phyloP scores from a whole-genome alignment of 1,140 invertebrate genomes.

The Phthorimaea operculella region DNA sequence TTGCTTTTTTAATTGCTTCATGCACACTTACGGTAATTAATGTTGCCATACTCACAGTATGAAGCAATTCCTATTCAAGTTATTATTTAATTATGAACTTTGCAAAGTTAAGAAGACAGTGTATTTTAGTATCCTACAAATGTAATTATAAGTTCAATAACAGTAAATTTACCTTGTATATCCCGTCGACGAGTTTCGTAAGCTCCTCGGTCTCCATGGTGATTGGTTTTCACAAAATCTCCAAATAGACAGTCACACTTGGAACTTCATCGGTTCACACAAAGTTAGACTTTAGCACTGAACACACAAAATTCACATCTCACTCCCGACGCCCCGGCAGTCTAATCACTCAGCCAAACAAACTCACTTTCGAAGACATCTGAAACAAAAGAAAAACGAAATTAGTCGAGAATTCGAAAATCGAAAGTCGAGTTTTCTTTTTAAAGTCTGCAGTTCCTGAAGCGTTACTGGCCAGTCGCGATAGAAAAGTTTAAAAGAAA shows the following conservation, averaged over 20 bases:
- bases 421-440: neutral
- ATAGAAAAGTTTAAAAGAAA: slow-evolving; percentile 9
- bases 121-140: too few species aligned
- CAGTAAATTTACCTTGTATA: slow-evolving; percentile 79
- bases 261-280: slow-evolving; percentile 56
- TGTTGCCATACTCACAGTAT: too few species aligned
- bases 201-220: slow-evolving; percentile 88
- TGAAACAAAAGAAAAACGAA: slow-evolving; percentile 50
- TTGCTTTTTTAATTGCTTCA: too few species aligned
- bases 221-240: slow-evolving; percentile 36
- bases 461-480: slow-evolving; percentile 1
- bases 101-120: too few species aligned
- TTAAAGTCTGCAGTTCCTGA: neutral
- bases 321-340: slow-evolving; percentile 29
- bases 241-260: slow-evolving; percentile 43
- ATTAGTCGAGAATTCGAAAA: neutral
- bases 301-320: slow-evolving; percentile 61
- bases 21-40: too few species aligned
- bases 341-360: slow-evolving; percentile 41
- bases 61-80: too few species aligned
- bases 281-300: slow-evolving; percentile 48
- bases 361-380: slow-evolving; percentile 45
- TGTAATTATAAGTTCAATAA: too few species aligned
- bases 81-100: too few species aligned
- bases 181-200: slow-evolving; percentile 88